Evolutionary conservation across 2,113 vertebrate genomes (phyloP).

Genomic region (Psephotus haematonotus): DNA sequence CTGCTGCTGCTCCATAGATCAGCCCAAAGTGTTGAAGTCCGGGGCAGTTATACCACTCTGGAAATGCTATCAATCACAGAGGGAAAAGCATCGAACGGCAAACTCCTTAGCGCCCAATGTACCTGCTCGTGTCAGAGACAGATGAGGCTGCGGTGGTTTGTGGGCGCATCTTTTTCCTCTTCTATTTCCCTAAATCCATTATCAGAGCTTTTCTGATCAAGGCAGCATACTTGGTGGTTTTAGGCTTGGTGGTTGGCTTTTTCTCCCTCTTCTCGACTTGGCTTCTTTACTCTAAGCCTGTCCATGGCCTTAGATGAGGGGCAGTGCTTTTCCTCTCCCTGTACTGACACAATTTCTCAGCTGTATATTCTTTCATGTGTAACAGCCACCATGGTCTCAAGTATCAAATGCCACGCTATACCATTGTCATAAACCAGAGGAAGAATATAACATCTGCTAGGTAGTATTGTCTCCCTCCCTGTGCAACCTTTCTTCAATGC

Average conservation of each 20-base stretch:
- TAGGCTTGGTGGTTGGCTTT: neutral
- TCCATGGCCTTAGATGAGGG: fast-evolving
- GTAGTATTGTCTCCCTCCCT: neutral
- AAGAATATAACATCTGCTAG: neutral
- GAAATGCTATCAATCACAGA: conserved; percentile 69
- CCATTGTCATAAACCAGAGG: neutral
- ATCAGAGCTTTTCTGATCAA: neutral
- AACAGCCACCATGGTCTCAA: neutral
- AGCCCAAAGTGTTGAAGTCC: conserved; percentile 67
- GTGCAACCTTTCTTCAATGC: neutral
- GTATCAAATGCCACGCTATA: neutral
- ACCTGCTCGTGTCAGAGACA: conserved; percentile 55
- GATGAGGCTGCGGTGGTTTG: neutral
- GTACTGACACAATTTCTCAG: neutral
- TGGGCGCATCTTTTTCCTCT: neutral
- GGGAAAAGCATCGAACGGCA: conserved; percentile 23
- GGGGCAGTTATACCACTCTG: conserved; percentile 70
- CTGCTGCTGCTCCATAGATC: conserved; percentile 73
- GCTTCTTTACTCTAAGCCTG: neutral
- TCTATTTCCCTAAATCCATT: neutral
- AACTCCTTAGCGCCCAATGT: conserved; percentile 28
- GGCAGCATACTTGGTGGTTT: neutral
- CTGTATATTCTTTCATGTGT: neutral
- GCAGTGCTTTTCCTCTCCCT: neutral
- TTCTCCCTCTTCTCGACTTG: neutral